Evolutionary conservation across 2,797 vertebrate species (phyloP), one percentile per base, ranked within the genome.

Genomic region (Podarcis siculus): DNA sequence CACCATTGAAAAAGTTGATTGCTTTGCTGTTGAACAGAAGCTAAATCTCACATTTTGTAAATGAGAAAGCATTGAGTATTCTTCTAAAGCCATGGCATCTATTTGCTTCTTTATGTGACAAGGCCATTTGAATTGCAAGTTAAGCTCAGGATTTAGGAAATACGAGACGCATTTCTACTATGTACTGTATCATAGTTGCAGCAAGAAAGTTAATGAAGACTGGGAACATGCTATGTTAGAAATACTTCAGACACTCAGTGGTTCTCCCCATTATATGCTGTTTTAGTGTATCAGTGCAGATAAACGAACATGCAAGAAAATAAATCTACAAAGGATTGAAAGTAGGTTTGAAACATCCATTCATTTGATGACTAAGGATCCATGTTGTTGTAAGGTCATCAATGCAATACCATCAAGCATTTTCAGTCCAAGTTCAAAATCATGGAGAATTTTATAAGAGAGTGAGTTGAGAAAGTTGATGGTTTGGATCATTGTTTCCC

Each of bases 1-100:
- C 83, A 72, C 15, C 86, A 32, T 55, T 91, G 72, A 86, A 83
- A 67, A 73, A 92, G 23, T 42, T 80, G 2, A 92, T 89, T 85
- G 67, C 72, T 39, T 19, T 55, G 88, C 30, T 90, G 21, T 5
- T 87, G 12, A 15, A 69, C 10, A 87, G 89, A 80, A 80, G 79
- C 32, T 67, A 0, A 30, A 45, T 81, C 35, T 80, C 76, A 17
- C 42, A 4, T 82, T 87, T 89, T 93, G 86, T 30, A 39, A 89
- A 85, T 73, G 0, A 80, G 45, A 61, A 1, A 58, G 49, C 17
- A 8, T 23, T 83, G 72, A 83, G 90, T 67, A 80, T 32, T 90
- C 83, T 76, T 88, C 0, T 19, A 89, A 79, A 86, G 4, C 35
- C 71, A 1, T 8, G 35, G 0, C 81, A 89, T n/a, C 45, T 85